Percentiles rank a stretch among this genome's conserved stretches.
Conservation (phyloP, 2,888 invertebrate genomes). For the Lycaena phlaeas region DNA sequence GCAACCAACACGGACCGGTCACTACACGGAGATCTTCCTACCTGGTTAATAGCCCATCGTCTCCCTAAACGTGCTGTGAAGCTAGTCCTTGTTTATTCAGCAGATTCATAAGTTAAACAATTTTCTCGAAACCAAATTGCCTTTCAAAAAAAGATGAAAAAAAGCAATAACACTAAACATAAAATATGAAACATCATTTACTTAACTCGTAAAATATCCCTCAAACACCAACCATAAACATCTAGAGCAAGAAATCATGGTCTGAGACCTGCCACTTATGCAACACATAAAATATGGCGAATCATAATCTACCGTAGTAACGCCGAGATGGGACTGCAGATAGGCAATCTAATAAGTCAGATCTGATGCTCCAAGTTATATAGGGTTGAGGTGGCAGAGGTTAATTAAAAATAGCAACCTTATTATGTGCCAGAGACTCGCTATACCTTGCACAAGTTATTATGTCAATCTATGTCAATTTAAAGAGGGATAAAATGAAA, state of each 20-base stretch:
- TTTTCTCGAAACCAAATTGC: too few relatives aligned
- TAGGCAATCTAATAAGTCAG: constrained; percentile 71
- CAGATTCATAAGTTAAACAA: too few relatives aligned
- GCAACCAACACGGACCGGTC: too few relatives aligned
- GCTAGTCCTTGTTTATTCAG: too few relatives aligned
- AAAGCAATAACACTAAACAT: too few relatives aligned
- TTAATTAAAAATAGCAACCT: constrained; percentile 73
- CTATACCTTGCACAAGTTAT: too few relatives aligned
- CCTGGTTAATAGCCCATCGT: too few relatives aligned
- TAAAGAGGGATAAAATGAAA: too few relatives aligned
- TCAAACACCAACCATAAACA: constrained; percentile 33
- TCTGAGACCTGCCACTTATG: constrained; percentile 47
- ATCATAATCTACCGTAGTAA: constrained; percentile 46
- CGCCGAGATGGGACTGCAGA: constrained; percentile 57
- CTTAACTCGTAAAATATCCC: constrained; percentile 32
- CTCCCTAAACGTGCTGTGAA: too few relatives aligned
- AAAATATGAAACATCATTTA: constrained; percentile 30
- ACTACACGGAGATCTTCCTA: too few relatives aligned
- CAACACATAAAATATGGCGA: constrained; percentile 63
- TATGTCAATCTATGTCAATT: too few relatives aligned
- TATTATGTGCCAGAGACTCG: constrained; percentile 21
- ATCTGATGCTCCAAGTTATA: constrained; percentile 62
- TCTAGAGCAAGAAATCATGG: constrained; percentile 51
- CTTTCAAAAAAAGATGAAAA: too few relatives aligned
- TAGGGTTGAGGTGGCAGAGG: constrained; percentile 63